phyloP scores from a whole-genome alignment of 2,113 vertebrate species.

The Otolemur garnettii region DNA sequence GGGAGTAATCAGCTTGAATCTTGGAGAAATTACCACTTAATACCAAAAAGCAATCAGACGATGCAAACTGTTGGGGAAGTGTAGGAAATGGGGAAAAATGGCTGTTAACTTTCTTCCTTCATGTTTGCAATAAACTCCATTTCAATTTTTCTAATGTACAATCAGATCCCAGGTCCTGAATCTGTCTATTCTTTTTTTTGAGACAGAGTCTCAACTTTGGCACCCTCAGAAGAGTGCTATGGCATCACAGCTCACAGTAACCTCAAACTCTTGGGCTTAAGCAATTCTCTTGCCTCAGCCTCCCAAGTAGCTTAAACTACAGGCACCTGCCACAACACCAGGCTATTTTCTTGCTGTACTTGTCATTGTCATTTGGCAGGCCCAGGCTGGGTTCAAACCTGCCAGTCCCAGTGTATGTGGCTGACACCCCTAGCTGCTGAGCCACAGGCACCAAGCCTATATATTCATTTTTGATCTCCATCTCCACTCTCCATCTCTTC shows the following conservation, averaged over 20 bases:
- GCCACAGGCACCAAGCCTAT: not conserved
- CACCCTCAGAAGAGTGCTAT: no score
- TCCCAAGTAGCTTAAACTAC: no score
- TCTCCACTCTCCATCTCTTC: not conserved
- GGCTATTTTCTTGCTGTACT: no score
- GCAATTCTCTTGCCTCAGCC: no score
- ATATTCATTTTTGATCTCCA: not conserved
- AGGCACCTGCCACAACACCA: no score
- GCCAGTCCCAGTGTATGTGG: no score
- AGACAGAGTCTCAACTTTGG: no score
- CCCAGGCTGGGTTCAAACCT: no score
- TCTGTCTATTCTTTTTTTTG: not conserved
- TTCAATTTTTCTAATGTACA: constrained; percentile 4
- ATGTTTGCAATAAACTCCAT: not conserved
- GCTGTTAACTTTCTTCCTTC: constrained; percentile 5
- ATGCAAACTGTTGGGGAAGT: not conserved
- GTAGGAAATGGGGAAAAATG: not conserved
- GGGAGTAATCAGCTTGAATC: constrained; percentile 64
- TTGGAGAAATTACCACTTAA: constrained; percentile 67
- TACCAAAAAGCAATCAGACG: not conserved
- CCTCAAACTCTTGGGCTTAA: no score
- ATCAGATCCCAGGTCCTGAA: not conserved
- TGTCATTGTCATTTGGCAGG: no score
- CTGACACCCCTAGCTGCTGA: no score
- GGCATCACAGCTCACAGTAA: no score